Evolutionary conservation across 1,140 invertebrate species (phyloP).

Genomic region (Hestina assimilis): DNA sequence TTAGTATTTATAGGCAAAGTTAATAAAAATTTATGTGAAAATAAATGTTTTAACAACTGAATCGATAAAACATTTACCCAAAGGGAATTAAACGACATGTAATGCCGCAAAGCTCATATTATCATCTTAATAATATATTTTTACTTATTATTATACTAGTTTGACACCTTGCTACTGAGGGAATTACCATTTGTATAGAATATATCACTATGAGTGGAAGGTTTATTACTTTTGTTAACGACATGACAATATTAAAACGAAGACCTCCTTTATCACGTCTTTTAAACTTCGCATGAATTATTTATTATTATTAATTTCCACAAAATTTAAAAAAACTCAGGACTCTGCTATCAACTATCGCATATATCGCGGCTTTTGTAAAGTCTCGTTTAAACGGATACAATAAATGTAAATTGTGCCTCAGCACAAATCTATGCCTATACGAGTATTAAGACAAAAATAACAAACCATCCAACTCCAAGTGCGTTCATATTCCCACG

Average conservation of each 20-base stretch:
- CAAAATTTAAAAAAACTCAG: too few species aligned
- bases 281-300: too few species aligned
- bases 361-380: too few species aligned
- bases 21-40: not conserved
- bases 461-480: slow-evolving; percentile 17
- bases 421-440: too few species aligned
- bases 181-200: not conserved
- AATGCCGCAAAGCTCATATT: slow-evolving; percentile 44
- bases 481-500: slow-evolving; percentile 12
- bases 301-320: too few species aligned
- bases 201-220: not conserved
- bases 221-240: not conserved
- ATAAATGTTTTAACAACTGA: not conserved
- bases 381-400: too few species aligned
- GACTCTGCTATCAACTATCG: too few species aligned
- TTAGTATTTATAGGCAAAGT: too few species aligned
- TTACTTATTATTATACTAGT: slow-evolving; percentile 51
- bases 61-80: slow-evolving; percentile 1
- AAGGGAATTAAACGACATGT: slow-evolving; percentile 8
- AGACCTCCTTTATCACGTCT: too few species aligned
- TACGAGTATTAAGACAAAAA: too few species aligned
- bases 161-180: slow-evolving; percentile 53
- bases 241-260: too few species aligned
- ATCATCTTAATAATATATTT: slow-evolving; percentile 44
- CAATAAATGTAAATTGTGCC: too few species aligned